These are phyloP conservation scores for Lethocerus indicus DNA, from an alignment of 1,140 invertebrate genomes.

Conservation along the genomic window DNA sequence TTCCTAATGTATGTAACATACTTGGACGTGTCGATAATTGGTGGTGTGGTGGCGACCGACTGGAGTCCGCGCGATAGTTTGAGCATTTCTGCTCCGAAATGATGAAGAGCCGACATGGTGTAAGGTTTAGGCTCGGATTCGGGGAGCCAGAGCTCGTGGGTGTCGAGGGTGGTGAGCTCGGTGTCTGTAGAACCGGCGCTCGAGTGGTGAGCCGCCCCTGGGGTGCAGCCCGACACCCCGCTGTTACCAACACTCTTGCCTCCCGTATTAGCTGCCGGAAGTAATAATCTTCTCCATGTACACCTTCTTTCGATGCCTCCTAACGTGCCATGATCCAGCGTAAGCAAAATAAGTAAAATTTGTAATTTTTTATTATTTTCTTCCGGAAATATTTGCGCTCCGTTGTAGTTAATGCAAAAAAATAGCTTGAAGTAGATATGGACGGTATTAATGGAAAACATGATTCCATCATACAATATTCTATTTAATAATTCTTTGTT, in stretches of 20 bases:
- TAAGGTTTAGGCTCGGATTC: slow-evolving; percentile 60
- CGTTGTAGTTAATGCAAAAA: not conserved
- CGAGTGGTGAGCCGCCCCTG: slow-evolving; percentile 11
- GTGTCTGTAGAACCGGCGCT: slow-evolving; percentile 56
- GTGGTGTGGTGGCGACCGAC: slow-evolving; percentile 17
- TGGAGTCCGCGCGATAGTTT: slow-evolving; percentile 58
- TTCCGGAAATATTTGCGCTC: not conserved
- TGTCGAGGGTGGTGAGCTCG: slow-evolving; percentile 58
- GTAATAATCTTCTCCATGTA: slow-evolving; percentile 41
- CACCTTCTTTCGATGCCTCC: slow-evolving; percentile 33
- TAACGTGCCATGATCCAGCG: not conserved
- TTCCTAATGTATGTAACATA: not conserved
- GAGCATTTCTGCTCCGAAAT: slow-evolving; percentile 67
- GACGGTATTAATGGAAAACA: not conserved
- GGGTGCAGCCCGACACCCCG: slow-evolving; percentile 19
- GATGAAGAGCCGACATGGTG: slow-evolving; percentile 61
- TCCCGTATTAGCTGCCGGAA: slow-evolving; percentile 11
- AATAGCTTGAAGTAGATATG: not conserved
- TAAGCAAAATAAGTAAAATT: too few relatives aligned
- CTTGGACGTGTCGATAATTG: not conserved
- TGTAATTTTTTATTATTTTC: not conserved
- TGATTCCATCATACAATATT: not conserved
- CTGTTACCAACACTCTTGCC: slow-evolving; percentile 12
- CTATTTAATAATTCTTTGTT: too few relatives aligned
- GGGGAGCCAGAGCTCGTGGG: slow-evolving; percentile 61